Percentiles rank a stretch among this genome's conserved stretches.
Conservation (phyloP, 1,140 invertebrate genomes). For the Lamellibrachia luymesi region DNA sequence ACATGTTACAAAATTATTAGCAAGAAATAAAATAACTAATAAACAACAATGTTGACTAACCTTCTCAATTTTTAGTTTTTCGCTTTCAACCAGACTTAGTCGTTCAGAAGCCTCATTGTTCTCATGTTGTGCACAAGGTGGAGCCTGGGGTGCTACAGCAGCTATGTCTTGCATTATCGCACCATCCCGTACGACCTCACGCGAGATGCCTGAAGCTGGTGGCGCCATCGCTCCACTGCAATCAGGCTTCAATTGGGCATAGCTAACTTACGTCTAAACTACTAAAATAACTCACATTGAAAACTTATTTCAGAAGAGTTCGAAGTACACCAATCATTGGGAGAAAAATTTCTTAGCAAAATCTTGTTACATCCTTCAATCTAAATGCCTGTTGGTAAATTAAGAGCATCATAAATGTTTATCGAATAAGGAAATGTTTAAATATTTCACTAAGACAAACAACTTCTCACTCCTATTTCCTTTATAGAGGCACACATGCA, state of each 20-base stretch:
- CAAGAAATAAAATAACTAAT: too few species aligned
- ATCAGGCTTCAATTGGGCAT: not conserved
- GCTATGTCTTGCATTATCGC: not conserved
- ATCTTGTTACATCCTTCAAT: not conserved
- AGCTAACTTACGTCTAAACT: not conserved
- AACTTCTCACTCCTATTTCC: not conserved
- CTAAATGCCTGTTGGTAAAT: not conserved
- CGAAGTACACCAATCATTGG: not conserved
- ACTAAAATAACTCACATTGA: not conserved
- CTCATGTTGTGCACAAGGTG: not conserved
- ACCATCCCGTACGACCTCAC: not conserved
- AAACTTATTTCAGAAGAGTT: not conserved
- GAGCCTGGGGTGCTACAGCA: not conserved
- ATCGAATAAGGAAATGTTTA: not conserved
- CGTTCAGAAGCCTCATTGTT: not conserved
- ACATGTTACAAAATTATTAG: too few species aligned
- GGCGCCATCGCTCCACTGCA: not conserved
- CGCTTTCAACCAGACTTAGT: not conserved
- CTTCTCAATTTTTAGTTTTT: not conserved
- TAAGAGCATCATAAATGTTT: not conserved
- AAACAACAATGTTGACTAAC: not conserved
- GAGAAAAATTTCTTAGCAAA: not conserved
- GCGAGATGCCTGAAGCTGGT: not conserved
- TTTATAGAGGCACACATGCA: too few species aligned
- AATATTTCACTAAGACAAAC: not conserved